A percentile compares a stretch with the other conserved stretches of the same genome.
These are phyloP conservation scores for Garra rufa DNA, from an alignment of 2,113 vertebrate genomes.

Conservation along the genomic window DNA sequence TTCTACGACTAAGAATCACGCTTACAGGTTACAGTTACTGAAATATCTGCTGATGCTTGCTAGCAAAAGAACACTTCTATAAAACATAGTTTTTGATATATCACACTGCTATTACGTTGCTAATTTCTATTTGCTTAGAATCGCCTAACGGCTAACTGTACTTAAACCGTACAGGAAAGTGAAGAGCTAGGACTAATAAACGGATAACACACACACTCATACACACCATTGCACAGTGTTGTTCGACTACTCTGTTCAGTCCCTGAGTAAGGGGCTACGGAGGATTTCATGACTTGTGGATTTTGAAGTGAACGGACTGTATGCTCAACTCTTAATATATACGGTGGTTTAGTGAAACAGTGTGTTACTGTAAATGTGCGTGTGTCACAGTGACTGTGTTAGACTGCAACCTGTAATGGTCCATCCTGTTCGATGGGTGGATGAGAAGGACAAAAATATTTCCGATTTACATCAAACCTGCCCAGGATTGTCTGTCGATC, in stretches of 20 bases:
- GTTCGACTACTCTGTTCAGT: conserved; percentile 76
- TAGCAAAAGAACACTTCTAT: conserved; percentile 17
- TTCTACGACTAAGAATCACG: conserved; percentile 13
- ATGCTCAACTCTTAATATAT: background rate
- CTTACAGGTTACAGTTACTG: background rate
- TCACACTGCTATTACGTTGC: background rate
- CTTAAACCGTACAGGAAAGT: background rate
- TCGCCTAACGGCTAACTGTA: background rate
- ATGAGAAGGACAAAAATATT: conserved; percentile 43
- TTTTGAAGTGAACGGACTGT: conserved; percentile 30
- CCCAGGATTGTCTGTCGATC: conserved; percentile 67
- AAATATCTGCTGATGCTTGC: background rate
- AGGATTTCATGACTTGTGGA: conserved; percentile 9
- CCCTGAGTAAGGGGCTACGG: conserved; percentile 64
- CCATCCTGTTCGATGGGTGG: conserved; percentile 52
- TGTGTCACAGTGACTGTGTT: conserved; percentile 8
- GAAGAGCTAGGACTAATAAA: conserved; percentile 34
- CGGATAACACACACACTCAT: conserved; percentile 28
- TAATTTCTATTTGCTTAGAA: background rate
- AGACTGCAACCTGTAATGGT: conserved; percentile 58
- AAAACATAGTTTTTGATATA: conserved; percentile 15
- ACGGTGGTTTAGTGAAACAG: conserved; percentile 8
- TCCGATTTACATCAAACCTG: conserved; percentile 48
- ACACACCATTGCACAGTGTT: conserved; percentile 74
- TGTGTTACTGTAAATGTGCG: conserved; percentile 47